A percentile compares a stretch with the other conserved stretches of the same genome.
Evolutionary conservation across 2,888 invertebrate genomes (phyloP).

Genomic region (Troglohyphantes excavatus): DNA sequence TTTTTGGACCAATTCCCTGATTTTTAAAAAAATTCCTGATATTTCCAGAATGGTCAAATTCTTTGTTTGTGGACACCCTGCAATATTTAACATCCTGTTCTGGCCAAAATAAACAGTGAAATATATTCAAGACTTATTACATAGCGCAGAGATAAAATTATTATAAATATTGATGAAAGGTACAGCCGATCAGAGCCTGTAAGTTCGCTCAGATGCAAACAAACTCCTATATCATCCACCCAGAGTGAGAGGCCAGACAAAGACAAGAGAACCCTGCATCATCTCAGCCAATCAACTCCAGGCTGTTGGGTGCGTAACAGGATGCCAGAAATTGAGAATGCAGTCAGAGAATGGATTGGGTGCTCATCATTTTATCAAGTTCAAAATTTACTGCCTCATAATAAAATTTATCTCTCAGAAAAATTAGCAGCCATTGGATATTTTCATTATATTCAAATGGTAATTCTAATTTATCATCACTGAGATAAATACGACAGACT

Average conservation of each 20-base stretch:
- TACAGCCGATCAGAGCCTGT: constrained; percentile 61
- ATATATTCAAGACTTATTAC: no score
- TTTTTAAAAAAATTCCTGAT: no score
- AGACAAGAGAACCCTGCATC: constrained; percentile 58
- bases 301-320: constrained; percentile 15
- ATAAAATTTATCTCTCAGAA: constrained; percentile 26
- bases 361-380: constrained; percentile 34
- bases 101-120: no score
- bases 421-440: not conserved
- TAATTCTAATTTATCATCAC: constrained; percentile 27
- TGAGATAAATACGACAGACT: no score
- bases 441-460: constrained; percentile 31
- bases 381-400: no score
- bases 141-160: no score
- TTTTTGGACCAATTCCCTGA: no score
- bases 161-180: no score
- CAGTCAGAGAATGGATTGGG: constrained; percentile 69
- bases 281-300: not conserved
- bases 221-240: constrained; percentile 20
- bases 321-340: constrained; percentile 15
- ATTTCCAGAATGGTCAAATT: no score
- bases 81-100: no score
- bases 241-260: not conserved
- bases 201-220: constrained; percentile 23
- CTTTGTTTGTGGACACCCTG: no score